phyloP scores from a whole-genome alignment of 2,797 vertebrate species.

The Myotis pilosus region DNA sequence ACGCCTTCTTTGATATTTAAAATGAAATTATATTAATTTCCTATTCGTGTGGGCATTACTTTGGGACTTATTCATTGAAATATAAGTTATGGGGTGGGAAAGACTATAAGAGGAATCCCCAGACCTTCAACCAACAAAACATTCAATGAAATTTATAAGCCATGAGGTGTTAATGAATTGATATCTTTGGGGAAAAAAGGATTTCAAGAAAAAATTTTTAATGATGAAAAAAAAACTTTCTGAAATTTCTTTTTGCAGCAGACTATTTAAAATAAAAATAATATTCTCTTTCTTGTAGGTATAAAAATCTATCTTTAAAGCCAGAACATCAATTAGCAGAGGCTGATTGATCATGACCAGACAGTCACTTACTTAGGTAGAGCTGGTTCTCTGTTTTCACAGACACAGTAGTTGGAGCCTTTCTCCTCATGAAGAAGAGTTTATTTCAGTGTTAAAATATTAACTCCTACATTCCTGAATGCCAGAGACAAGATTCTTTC shows the following conservation, averaged over 20 bases:
- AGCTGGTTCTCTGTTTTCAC: slow-evolving; percentile 49
- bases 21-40: slow-evolving; percentile 51
- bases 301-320: slow-evolving; percentile 75
- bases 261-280: slow-evolving; percentile 80
- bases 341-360: slow-evolving; percentile 66
- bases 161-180: slow-evolving; percentile 84
- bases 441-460: slow-evolving; percentile 69
- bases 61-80: slow-evolving; percentile 68
- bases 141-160: slow-evolving; percentile 83
- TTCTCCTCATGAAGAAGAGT: slow-evolving; percentile 34
- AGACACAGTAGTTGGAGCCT: slow-evolving; percentile 3
- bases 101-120: slow-evolving; percentile 43
- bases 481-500: neutral
- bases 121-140: slow-evolving; percentile 78
- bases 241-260: slow-evolving; percentile 62
- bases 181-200: slow-evolving; percentile 78
- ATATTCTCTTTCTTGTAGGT: slow-evolving; percentile 77
- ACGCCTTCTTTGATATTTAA: slow-evolving; percentile 54
- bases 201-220: slow-evolving; percentile 75
- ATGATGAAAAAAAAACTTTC: slow-evolving; percentile 77
- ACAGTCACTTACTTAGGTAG: slow-evolving; percentile 75
- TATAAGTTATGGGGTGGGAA: slow-evolving; percentile 52
- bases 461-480: slow-evolving; percentile 53
- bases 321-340: slow-evolving; percentile 67
- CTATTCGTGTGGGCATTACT: slow-evolving; percentile 60